Base-by-base conservation (phyloP, 2,113 vertebrate species). In the Callospermophilus lateralis region DNA sequence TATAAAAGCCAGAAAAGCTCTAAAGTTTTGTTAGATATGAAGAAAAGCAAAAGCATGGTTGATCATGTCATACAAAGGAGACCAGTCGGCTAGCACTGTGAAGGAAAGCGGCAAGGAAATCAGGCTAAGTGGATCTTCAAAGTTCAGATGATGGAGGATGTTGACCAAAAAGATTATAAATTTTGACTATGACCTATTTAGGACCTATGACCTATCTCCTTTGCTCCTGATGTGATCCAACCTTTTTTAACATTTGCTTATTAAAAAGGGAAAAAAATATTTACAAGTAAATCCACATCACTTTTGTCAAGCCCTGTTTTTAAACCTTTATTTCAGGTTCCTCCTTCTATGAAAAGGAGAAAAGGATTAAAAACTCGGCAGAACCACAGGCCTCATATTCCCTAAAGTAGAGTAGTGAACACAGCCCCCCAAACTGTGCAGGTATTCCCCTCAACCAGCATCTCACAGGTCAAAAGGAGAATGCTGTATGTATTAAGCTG, bases 191-290 rank as follows among this genome's bases (percentile, higher is more conserved):
- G 58, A 78, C 3, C 30, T 92, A 19, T 80, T 91, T 48, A 86
- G 86, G 58, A 84, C n/a, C n/a, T n/a, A n/a, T n/a, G n/a, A n/a
- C n/a, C n/a, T n/a, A n/a, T n/a, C n/a, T n/a, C n/a, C n/a, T n/a
- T n/a, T n/a, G n/a, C n/a, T n/a, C n/a, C n/a, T n/a, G n/a, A n/a
- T n/a, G n/a, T n/a, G n/a, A n/a, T n/a, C n/a, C n/a, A n/a, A n/a
- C n/a, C n/a, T n/a, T n/a, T n/a, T n/a, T n/a, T n/a, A 72, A 48
- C 13, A 42, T 61, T 45, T 89, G 48, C 9, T 85, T 89, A 42
- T 92, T 89, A 89, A 77, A 26, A 96, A 53, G 76, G 19, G 15
- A 90, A 92, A 12, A 72, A 84, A 72, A 37, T 80, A 26, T 80
- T 83, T 68, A 70, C 4, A 89, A 51, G 42, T 55, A 70, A 96